These are phyloP conservation scores for Dioctria rufipes DNA, from an alignment of 2,888 invertebrate genomes.

Conservation along the genomic window DNA sequence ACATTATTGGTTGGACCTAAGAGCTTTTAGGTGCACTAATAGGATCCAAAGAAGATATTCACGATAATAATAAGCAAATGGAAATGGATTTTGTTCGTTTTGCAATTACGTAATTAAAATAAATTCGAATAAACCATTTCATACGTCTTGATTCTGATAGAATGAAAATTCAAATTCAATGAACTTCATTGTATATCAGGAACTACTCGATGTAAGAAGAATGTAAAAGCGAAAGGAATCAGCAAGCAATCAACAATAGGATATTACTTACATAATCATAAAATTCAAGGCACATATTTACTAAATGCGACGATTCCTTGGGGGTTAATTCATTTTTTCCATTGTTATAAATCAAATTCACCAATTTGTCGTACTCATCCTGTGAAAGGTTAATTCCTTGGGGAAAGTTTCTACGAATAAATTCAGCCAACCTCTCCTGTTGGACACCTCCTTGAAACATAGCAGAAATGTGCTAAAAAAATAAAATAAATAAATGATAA, in stretches of 20 bases:
- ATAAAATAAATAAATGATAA: neutral
- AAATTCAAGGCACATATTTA: slow-evolving; percentile 41
- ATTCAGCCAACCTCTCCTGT: slow-evolving; percentile 40
- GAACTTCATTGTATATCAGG: too few species aligned
- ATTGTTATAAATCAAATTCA: slow-evolving; percentile 41
- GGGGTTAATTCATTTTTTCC: slow-evolving; percentile 24
- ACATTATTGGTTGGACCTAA: too few species aligned
- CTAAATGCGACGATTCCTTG: neutral
- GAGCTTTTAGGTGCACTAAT: too few species aligned
- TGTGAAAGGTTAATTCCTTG: slow-evolving; percentile 9
- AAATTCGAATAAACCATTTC: too few species aligned
- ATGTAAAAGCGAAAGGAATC: too few species aligned
- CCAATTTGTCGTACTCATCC: neutral
- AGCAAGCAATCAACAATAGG: neutral
- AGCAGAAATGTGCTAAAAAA: slow-evolving; percentile 16
- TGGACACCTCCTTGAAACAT: neutral
- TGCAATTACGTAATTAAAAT: too few species aligned
- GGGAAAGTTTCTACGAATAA: slow-evolving; percentile 43
- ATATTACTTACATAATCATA: slow-evolving; percentile 52
- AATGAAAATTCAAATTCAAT: too few species aligned
- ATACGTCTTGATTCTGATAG: too few species aligned
- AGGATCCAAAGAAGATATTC: too few species aligned
- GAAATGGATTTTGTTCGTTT: too few species aligned
- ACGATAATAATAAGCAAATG: too few species aligned
- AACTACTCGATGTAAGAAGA: too few species aligned